Conservation (phyloP, 30 jellyfish, hydroid and myxozoan genomes). For the Cassiopea xamachana region DNA sequence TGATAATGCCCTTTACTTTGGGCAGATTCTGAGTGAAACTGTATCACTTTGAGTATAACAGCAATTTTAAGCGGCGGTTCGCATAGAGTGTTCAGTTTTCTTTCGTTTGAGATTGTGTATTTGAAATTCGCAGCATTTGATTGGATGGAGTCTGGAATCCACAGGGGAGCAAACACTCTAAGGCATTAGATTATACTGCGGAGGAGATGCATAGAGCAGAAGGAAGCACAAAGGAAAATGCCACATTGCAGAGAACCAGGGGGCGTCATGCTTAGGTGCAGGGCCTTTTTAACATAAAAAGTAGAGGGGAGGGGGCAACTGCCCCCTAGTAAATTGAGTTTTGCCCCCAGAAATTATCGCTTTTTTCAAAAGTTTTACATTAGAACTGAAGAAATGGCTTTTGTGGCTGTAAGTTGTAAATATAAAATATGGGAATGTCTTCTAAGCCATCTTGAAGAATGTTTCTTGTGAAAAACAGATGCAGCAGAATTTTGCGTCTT, state of each 20-base stretch:
- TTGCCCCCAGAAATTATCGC: too few species aligned
- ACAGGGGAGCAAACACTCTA: conserved; percentile 42
- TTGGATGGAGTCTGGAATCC: conserved; percentile 63
- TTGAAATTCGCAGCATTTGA: conserved; percentile 70
- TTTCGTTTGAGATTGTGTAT: conserved; percentile 43
- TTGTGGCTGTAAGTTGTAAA: neutral
- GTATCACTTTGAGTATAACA: neutral
- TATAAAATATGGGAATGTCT: too few species aligned
- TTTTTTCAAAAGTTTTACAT: too few species aligned
- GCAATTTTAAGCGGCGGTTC: conserved; percentile 20
- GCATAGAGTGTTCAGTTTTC: neutral
- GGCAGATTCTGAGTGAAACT: neutral
- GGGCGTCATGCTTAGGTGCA: neutral
- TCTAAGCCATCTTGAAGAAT: too few species aligned
- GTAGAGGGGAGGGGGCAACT: neutral
- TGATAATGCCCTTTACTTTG: neutral
- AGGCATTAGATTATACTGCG: neutral
- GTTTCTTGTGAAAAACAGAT: too few species aligned
- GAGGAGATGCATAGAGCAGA: neutral
- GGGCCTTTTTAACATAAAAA: neutral
- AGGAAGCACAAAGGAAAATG: neutral
- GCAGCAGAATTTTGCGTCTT: too few species aligned
- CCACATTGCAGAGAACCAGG: neutral
- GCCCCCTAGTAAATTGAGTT: neutral
- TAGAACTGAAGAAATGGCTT: neutral